These are phyloP conservation scores for Endotricha flammealis DNA, from an alignment of 2,888 invertebrate species.

Conservation along the genomic window DNA sequence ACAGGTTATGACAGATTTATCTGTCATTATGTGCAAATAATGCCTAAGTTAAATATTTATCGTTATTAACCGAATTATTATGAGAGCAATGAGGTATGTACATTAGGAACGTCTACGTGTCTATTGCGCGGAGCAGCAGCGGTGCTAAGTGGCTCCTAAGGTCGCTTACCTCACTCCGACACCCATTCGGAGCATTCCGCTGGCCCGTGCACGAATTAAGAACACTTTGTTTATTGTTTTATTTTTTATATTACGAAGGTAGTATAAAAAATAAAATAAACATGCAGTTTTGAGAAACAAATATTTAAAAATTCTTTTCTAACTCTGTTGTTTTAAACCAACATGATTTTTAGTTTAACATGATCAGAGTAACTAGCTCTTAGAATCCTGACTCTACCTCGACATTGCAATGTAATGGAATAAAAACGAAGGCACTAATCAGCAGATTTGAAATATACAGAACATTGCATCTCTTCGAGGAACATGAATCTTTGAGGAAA, in stretches of 20 bases:
- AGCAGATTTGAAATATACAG: too few species aligned
- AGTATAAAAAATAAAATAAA: constrained; percentile 36
- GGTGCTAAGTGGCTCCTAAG: constrained; percentile 74
- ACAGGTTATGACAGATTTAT: too few species aligned
- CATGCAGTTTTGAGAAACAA: neutral
- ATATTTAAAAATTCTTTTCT: neutral
- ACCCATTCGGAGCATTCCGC: constrained; percentile 44
- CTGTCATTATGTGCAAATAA: too few species aligned
- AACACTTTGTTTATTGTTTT: constrained; percentile 50
- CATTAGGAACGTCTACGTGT: constrained; percentile 59
- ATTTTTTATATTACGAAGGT: too few species aligned
- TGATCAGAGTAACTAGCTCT: too few species aligned
- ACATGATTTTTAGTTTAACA: too few species aligned
- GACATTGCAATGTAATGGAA: too few species aligned
- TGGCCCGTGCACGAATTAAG: constrained; percentile 54
- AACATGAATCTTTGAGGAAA: constrained; percentile 24
- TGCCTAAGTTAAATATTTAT: too few species aligned
- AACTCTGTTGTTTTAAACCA: too few species aligned
- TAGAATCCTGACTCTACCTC: too few species aligned
- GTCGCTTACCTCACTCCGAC: constrained; percentile 72
- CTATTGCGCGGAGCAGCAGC: constrained; percentile 49
- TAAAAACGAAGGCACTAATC: too few species aligned
- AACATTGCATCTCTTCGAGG: too few species aligned
- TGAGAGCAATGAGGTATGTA: constrained; percentile 66
- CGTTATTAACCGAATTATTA: constrained; percentile 56